Percentiles rank a stretch among this genome's conserved stretches.
Evolutionary conservation across 2,888 invertebrate genomes (phyloP).

Genomic region (Axea sp.): DNA sequence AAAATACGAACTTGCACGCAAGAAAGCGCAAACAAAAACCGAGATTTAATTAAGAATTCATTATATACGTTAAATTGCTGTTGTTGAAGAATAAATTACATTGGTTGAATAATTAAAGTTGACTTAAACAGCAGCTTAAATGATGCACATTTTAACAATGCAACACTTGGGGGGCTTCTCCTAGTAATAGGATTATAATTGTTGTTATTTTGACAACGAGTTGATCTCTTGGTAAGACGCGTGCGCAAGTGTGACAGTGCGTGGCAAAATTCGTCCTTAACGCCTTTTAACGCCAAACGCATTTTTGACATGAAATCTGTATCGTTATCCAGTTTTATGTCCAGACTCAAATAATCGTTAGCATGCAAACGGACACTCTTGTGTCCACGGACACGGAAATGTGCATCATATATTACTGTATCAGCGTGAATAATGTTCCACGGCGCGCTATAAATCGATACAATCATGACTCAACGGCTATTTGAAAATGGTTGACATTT

Average conservation of each 20-base stretch:
- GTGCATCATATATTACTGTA: slow-evolving; percentile 54
- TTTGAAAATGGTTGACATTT: slow-evolving; percentile 41
- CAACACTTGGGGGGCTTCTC: no score
- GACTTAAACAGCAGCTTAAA: no score
- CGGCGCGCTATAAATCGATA: slow-evolving; percentile 48
- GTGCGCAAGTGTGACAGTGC: slow-evolving; percentile 5
- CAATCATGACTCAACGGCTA: slow-evolving; percentile 47
- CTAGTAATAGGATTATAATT: no score
- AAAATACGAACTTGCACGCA: no score
- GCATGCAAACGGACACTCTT: slow-evolving; percentile 51
- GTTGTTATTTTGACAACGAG: no score
- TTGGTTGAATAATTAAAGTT: no score
- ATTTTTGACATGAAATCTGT: slow-evolving; percentile 11
- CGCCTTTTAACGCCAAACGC: slow-evolving; percentile 33
- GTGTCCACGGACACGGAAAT: slow-evolving; percentile 51
- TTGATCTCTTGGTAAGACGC: no score
- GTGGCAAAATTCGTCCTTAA: slow-evolving; percentile 37
- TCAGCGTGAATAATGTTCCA: slow-evolving; percentile 53
- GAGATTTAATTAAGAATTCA: no score
- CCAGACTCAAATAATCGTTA: slow-evolving; percentile 59
- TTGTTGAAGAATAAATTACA: no score
- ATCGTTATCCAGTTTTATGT: slow-evolving; percentile 36
- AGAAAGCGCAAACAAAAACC: no score
- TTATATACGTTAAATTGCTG: no score
- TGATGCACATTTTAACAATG: no score